Evolutionary conservation across 2,888 invertebrate genomes (phyloP).

Genomic region (Amphiduros pacificus): DNA sequence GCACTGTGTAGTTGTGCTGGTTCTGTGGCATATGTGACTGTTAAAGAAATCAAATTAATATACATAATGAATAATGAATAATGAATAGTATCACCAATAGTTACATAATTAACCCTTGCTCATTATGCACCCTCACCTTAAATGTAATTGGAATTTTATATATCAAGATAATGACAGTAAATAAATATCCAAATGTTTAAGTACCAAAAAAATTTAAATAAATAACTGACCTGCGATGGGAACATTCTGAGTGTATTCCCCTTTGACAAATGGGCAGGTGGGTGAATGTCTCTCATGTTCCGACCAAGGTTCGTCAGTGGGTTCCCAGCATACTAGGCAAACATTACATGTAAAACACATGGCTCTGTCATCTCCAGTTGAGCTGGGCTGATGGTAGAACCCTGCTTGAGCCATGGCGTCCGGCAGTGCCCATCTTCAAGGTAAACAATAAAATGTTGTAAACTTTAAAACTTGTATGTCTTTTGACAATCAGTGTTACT

Average conservation of each 20-base stretch:
- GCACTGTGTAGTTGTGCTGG: slow-evolving; percentile 68
- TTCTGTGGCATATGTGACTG: slow-evolving; percentile 78
- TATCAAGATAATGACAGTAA: too few relatives aligned
- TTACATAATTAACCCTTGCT: too few relatives aligned
- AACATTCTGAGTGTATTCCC: slow-evolving; percentile 93
- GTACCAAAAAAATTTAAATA: too few relatives aligned
- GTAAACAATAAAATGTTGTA: too few relatives aligned
- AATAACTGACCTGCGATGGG: slow-evolving; percentile 69
- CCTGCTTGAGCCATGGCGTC: slow-evolving; percentile 97
- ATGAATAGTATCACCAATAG: not conserved
- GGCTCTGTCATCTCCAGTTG: slow-evolving; percentile 88
- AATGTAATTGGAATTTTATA: too few relatives aligned
- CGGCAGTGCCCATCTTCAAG: slow-evolving; percentile 89
- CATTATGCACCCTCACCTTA: too few relatives aligned
- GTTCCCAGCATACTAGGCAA: slow-evolving; percentile 95
- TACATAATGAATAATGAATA: not conserved
- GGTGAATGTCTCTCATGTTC: slow-evolving; percentile 95
- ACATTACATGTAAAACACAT: slow-evolving; percentile 96
- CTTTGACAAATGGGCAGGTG: slow-evolving; percentile 88
- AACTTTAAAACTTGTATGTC: too few relatives aligned
- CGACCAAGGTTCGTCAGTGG: slow-evolving; percentile 95
- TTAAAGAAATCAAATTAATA: slow-evolving; percentile 19
- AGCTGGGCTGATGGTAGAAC: slow-evolving; percentile 88
- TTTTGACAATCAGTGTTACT: too few relatives aligned
- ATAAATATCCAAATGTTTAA: too few relatives aligned